A percentile compares a stretch with the other conserved stretches of the same genome.
phyloP scores from a whole-genome alignment of 2,888 invertebrate species.

The Subacronicta megacephala region DNA sequence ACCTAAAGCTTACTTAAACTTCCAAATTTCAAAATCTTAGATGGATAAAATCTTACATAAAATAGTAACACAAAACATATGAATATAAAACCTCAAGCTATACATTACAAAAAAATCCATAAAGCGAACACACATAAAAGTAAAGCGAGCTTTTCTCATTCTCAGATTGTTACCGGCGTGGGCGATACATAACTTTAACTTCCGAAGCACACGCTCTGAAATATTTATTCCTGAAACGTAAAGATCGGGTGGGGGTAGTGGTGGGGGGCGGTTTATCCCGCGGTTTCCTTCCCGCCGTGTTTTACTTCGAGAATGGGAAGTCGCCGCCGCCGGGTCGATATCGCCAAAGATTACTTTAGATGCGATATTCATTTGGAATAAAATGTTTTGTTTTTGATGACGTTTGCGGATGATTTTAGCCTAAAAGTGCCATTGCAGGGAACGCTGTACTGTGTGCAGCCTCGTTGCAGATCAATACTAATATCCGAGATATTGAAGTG shows the following conservation, averaged over 20 bases:
- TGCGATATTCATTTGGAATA: conserved; percentile 45
- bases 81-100: conserved; percentile 30
- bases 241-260: conserved; percentile 83
- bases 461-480: too few species aligned
- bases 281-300: conserved; percentile 90
- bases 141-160: conserved; percentile 81
- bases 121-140: conserved; percentile 79
- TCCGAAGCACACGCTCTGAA: conserved; percentile 90
- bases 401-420: not conserved
- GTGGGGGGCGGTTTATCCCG: conserved; percentile 85
- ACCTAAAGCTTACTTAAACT: too few species aligned
- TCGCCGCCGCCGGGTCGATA: conserved; percentile 89
- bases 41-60: not conserved
- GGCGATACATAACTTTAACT: conserved; percentile 89
- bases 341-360: conserved; percentile 81
- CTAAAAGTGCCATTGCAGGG: too few species aligned
- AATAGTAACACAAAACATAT: conserved; percentile 11
- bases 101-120: conserved; percentile 61
- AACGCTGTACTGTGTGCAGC: too few species aligned
- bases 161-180: conserved; percentile 87
- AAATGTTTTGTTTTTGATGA: not conserved
- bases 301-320: conserved; percentile 90
- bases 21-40: not conserved
- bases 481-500: too few species aligned
- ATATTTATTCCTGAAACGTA: conserved; percentile 90